These are phyloP conservation scores for Atrina japonica DNA, from an alignment of 2,888 invertebrate species.

Conservation along the genomic window DNA sequence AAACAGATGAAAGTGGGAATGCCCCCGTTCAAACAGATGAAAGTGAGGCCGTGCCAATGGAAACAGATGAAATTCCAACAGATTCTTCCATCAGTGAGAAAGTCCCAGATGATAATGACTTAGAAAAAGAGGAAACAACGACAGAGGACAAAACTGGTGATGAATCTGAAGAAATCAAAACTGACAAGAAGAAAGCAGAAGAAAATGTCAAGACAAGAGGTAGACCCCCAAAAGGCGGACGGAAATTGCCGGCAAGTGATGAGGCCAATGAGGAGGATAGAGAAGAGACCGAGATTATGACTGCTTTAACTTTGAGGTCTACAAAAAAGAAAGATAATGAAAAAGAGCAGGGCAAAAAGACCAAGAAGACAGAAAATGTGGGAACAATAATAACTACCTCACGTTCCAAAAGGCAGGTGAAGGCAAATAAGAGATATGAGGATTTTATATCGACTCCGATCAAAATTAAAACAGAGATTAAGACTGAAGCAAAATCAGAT, in stretches of 20 bases:
- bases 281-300: neutral
- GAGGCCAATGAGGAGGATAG: neutral
- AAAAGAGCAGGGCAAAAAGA: neutral
- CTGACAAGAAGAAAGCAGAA: neutral
- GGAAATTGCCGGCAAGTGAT: no score
- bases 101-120: neutral
- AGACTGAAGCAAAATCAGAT: neutral
- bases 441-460: slow-evolving; percentile 7
- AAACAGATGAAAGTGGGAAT: neutral
- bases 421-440: slow-evolving; percentile 15
- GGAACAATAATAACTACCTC: neutral
- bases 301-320: slow-evolving; percentile 2
- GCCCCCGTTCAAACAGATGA: neutral
- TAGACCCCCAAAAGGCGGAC: neutral
- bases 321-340: neutral
- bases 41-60: neutral
- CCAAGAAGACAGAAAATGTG: neutral
- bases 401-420: slow-evolving; percentile 22
- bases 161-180: no score
- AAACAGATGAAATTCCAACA: neutral
- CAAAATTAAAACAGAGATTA: slow-evolving; percentile 16
- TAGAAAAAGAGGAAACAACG: neutral
- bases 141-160: no score
- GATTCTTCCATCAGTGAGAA: neutral
- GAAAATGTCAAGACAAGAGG: neutral